Evolutionary conservation across 2,797 vertebrate genomes (phyloP), one percentile per base, ranked within the genome.

Genomic region (Chrysocyon brachyurus): DNA sequence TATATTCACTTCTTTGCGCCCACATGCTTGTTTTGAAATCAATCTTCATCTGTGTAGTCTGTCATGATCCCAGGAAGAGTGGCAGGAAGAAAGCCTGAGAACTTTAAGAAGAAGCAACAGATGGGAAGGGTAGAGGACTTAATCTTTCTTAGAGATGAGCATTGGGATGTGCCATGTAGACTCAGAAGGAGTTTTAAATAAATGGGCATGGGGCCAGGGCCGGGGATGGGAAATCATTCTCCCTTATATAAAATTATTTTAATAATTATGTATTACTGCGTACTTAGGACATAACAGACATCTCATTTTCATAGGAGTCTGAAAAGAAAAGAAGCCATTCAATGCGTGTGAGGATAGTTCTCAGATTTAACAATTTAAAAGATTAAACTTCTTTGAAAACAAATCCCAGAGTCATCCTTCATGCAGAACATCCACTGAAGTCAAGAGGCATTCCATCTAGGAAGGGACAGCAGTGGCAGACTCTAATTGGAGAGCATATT

Each of bases 131-230:
- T 78, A 96, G 75, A 36, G 36, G 1, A 63, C 61, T 10, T 91
- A 87, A 82, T 28, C 72, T 98, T 97, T 96, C 64, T 94, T 97
- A 95, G 40, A 96, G 91, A 86, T 90, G 87, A 77, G 68, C 31
- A 64, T 88, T 33, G 64, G 22, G 81, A 19, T 90, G 31, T 87
- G 83, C n/a, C 96, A 68, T 49, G 66, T 72, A 96, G 73, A 0
- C 4, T 83, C 97, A 89, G 70, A 94, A 89, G 52, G 70, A 94
- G 84, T 97, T 97, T 85, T 94, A 88, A 97, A 84, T 75, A 21
- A 97, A 91, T 85, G 0, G 22, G 46, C 46, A 59, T 5, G 24
- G 56, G 83, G 40, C 40, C 40, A 7, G 40, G 40, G 40, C 7
- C 6, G 28, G 31, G 36, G 64, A 59, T 36, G 26, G 36, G 15